phyloP scores from a whole-genome alignment of 1,140 invertebrate species.

The Drosophila takahashii region DNA sequence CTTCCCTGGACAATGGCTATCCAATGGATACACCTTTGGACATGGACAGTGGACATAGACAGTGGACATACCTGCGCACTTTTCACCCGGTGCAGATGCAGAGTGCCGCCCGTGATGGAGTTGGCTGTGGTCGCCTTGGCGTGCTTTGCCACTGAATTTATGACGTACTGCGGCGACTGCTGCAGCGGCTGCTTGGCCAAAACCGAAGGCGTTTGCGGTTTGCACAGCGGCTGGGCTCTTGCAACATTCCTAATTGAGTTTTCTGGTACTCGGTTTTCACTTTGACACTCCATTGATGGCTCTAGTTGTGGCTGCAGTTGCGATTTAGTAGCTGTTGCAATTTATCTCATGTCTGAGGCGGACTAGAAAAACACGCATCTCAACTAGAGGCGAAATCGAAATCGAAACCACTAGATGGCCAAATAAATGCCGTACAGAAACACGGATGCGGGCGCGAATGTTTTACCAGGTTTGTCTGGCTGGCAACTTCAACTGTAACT shows the following conservation, averaged over 20 bases:
- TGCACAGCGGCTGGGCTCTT: constrained; percentile 45
- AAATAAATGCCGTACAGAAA: neutral
- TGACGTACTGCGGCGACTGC: constrained; percentile 69
- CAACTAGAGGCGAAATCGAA: constrained; percentile 20
- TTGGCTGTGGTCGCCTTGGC: constrained; percentile 72
- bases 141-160: constrained; percentile 76
- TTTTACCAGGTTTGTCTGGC: constrained; percentile 40
- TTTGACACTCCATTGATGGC: constrained; percentile 68
- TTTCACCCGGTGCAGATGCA: constrained; percentile 69
- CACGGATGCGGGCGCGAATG: neutral
- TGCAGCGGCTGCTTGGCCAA: constrained; percentile 41
- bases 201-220: constrained; percentile 35
- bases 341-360: constrained; percentile 46
- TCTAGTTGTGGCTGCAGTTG: constrained; percentile 51
- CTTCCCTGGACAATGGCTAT: neutral
- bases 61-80: constrained; percentile 65
- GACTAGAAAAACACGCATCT: constrained; percentile 34
- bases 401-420: neutral
- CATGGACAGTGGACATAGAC: too few species aligned
- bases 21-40: neutral
- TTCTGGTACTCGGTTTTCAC: constrained; percentile 77
- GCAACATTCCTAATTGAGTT: constrained; percentile 78
- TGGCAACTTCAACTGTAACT: constrained; percentile 64
- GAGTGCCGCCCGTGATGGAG: constrained; percentile 65
- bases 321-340: constrained; percentile 38